Evolutionary conservation across 1,140 invertebrate species (phyloP).

Genomic region (Geopemphigus sp.): DNA sequence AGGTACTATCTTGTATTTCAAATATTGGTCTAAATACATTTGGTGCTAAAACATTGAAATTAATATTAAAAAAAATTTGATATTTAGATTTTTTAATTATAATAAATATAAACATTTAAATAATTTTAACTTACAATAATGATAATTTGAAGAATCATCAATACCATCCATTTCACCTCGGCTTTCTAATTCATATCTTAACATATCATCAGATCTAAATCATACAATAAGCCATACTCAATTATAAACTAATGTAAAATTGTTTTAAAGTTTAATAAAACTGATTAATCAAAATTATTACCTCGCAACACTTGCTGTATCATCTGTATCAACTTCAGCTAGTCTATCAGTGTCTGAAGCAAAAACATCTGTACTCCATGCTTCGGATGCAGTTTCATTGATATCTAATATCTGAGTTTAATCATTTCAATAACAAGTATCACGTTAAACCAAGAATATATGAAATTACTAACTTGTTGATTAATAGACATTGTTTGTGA

Average conservation of each 20-base stretch:
- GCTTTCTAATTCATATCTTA: constrained; percentile 63
- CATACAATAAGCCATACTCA: not conserved
- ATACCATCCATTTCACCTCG: constrained; percentile 55
- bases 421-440: not conserved
- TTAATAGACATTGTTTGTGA: not conserved
- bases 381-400: constrained; percentile 89
- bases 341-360: constrained; percentile 91
- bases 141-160: constrained; percentile 40
- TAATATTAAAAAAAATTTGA: not conserved
- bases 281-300: constrained; percentile 51
- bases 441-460: not conserved
- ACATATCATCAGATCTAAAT: constrained; percentile 68
- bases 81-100: not conserved
- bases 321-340: constrained; percentile 82
- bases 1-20: constrained; percentile 23
- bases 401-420: constrained; percentile 63
- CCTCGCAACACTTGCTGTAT: constrained; percentile 71
- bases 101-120: not conserved
- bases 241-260: not conserved
- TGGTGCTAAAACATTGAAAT: constrained; percentile 16
- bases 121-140: constrained; percentile 25
- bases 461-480: constrained; percentile 41
- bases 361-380: constrained; percentile 95
- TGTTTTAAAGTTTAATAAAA: not conserved
- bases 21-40: constrained; percentile 46